Evolutionary conservation across 2,797 vertebrate species (phyloP).

Genomic region (Aotus griseimembra): DNA sequence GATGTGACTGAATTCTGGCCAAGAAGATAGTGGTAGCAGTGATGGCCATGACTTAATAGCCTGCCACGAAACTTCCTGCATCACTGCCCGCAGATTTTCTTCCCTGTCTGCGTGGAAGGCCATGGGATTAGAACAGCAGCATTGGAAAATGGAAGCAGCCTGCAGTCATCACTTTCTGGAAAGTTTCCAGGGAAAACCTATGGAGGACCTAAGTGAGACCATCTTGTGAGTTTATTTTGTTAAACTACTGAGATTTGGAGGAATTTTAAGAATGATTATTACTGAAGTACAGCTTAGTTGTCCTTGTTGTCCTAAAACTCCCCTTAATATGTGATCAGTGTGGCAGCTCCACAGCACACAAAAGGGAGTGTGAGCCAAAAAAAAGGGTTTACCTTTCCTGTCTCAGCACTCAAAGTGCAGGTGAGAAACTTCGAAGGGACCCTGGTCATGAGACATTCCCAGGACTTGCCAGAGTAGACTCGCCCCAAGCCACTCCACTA

Average conservation of each 20-base stretch:
- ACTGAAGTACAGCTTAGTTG: neutral
- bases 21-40: neutral
- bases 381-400: neutral
- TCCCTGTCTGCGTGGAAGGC: rapidly evolving
- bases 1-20: neutral
- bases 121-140: neutral
- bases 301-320: too few species aligned
- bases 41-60: neutral
- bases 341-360: neutral
- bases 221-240: neutral
- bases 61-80: neutral
- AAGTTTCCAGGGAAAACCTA: neutral
- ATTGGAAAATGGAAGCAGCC: too few species aligned
- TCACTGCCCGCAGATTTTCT: neutral
- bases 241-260: neutral
- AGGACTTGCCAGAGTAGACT: neutral
- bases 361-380: neutral
- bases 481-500: neutral
- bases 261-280: neutral
- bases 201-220: neutral
- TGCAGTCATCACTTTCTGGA: neutral
- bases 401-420: neutral
- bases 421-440: neutral
- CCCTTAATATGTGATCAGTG: neutral
- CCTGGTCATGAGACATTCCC: neutral